Percentiles rank a stretch among this genome's conserved stretches.
phyloP scores from a whole-genome alignment of 2,797 vertebrate genomes.

The Trachops cirrhosus region DNA sequence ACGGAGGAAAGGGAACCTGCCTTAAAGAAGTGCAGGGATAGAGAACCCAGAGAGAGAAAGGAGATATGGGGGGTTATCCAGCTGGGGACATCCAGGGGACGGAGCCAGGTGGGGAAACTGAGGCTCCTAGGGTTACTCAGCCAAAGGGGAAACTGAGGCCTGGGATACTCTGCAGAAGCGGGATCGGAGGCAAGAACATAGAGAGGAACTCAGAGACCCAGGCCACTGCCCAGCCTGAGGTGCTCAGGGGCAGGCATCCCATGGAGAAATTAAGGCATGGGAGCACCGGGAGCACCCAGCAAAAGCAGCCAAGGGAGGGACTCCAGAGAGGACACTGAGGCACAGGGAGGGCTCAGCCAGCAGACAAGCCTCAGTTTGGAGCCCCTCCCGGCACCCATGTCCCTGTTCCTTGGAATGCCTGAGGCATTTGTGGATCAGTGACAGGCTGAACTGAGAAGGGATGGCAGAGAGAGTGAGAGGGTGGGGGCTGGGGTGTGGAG shows the following conservation, averaged over 20 bases:
- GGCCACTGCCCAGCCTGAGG: not conserved
- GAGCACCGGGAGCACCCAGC: not conserved
- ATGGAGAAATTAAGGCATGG: not conserved
- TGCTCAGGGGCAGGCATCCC: not conserved
- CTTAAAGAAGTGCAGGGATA: not conserved
- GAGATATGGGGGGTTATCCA: not conserved
- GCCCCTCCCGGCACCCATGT: fast-evolving
- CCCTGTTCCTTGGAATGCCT: not conserved
- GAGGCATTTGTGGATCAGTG: not conserved
- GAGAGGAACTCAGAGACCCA: not conserved
- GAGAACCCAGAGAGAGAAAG: not conserved
- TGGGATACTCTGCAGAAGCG: not conserved
- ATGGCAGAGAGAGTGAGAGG: not conserved
- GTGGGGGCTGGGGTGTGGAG: fast-evolving
- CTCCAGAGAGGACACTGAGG: not conserved
- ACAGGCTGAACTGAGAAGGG: not conserved
- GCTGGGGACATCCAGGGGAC: fast-evolving
- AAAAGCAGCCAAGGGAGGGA: not conserved
- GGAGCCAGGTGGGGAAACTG: not conserved
- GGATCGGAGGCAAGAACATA: not conserved
- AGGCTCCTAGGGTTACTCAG: not conserved
- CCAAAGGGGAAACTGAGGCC: not conserved
- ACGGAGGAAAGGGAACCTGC: not conserved
- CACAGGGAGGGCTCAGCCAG: not conserved
- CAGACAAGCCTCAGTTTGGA: not conserved